Conservation (phyloP, 2,888 invertebrate genomes). For the Orthosia gracilis region DNA sequence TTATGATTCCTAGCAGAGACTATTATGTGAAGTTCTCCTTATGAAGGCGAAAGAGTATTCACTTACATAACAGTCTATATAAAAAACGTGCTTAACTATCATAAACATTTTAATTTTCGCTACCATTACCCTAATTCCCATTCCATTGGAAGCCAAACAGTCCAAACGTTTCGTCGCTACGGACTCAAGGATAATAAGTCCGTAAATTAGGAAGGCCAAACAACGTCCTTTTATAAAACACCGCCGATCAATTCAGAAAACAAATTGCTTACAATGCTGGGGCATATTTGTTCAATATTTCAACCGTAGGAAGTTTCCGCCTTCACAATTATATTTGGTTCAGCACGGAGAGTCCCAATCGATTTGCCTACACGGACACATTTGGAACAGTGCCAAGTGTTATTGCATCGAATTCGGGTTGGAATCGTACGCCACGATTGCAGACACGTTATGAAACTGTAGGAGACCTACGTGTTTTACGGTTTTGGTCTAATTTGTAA, state of each 20-base stretch:
- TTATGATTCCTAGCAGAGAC: neutral
- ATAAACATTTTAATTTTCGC: slow-evolving; percentile 2
- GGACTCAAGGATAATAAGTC: slow-evolving; percentile 35
- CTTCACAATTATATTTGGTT: slow-evolving; percentile 67
- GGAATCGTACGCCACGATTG: slow-evolving; percentile 70
- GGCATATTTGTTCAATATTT: slow-evolving; percentile 66
- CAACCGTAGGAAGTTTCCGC: slow-evolving; percentile 60
- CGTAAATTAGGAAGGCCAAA: slow-evolving; percentile 39
- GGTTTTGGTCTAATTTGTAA: slow-evolving; percentile 51
- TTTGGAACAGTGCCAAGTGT: slow-evolving; percentile 86
- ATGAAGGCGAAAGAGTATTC: slow-evolving; percentile 18
- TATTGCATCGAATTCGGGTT: slow-evolving; percentile 81
- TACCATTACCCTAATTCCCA: neutral
- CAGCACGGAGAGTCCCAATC: slow-evolving; percentile 75
- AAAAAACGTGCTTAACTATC: neutral
- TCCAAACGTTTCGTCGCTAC: neutral
- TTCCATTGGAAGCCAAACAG: neutral
- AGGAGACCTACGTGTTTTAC: slow-evolving; percentile 53
- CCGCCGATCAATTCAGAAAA: slow-evolving; percentile 59
- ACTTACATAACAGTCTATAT: slow-evolving; percentile 1
- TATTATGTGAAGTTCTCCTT: neutral
- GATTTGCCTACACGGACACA: slow-evolving; percentile 85
- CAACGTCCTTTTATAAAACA: slow-evolving; percentile 44
- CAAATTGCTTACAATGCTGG: slow-evolving; percentile 58
- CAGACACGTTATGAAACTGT: slow-evolving; percentile 72